phyloP scores from a whole-genome alignment of 2,888 invertebrate genomes.

The Opisthograptis luteolata region DNA sequence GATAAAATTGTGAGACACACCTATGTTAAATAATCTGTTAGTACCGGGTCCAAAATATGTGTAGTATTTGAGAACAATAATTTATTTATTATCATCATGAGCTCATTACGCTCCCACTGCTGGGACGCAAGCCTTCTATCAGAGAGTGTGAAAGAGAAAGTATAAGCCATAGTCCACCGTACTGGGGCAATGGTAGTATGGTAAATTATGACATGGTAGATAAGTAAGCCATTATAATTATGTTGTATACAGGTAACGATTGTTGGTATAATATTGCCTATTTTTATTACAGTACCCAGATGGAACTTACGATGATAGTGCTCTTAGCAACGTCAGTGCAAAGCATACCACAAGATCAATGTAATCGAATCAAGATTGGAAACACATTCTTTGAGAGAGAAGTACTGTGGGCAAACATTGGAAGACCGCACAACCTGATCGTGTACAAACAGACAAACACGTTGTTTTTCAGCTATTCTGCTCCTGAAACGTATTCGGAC shows the following conservation, averaged over 20 bases:
- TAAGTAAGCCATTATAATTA: too few relatives aligned
- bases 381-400: slow-evolving; percentile 57
- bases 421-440: slow-evolving; percentile 59
- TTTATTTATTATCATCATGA: too few relatives aligned
- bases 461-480: slow-evolving; percentile 61
- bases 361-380: slow-evolving; percentile 55
- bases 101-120: too few relatives aligned
- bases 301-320: slow-evolving; percentile 35
- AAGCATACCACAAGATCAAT: slow-evolving; percentile 41
- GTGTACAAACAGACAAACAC: slow-evolving; percentile 57
- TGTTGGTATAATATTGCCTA: background rate
- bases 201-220: too few relatives aligned
- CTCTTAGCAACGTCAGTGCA: slow-evolving; percentile 18
- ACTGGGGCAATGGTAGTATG: too few relatives aligned
- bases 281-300: background rate
- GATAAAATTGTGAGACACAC: too few relatives aligned
- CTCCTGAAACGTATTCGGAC: slow-evolving; percentile 56
- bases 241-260: background rate
- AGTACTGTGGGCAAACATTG: slow-evolving; percentile 49
- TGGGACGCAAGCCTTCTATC: too few relatives aligned
- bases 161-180: too few relatives aligned
- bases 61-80: too few relatives aligned
- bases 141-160: too few relatives aligned
- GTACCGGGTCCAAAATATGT: too few relatives aligned
- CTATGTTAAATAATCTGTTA: too few relatives aligned